These are phyloP conservation scores for Meloidogyne chitwoodi DNA, from an alignment of 1,140 invertebrate genomes.

Conservation along the genomic window DNA sequence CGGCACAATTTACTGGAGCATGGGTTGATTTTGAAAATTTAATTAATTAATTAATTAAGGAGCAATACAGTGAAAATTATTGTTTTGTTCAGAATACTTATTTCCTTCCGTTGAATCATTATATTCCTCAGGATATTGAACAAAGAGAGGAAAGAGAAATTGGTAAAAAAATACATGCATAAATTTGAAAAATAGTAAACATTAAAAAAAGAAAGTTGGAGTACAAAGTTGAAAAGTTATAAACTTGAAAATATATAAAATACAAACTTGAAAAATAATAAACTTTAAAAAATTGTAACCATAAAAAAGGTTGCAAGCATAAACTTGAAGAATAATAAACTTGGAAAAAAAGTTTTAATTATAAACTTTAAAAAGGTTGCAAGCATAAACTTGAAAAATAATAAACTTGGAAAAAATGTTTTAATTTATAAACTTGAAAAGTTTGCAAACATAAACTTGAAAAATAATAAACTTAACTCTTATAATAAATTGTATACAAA, in stretches of 20 bases:
- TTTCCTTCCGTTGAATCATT: slow-evolving; percentile 53
- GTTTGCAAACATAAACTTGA: not conserved
- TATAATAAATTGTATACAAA: not conserved
- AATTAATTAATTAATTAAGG: slow-evolving; percentile 22
- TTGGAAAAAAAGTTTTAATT: no score
- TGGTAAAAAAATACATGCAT: slow-evolving; percentile 17
- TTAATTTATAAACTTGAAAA: not conserved
- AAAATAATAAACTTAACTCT: not conserved
- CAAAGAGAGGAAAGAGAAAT: slow-evolving; percentile 53
- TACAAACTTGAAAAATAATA: no score
- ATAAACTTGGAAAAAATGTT: not conserved
- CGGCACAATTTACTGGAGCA: slow-evolving; percentile 57
- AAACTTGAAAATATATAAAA: no score
- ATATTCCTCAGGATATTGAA: slow-evolving; percentile 49
- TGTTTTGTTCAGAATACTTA: slow-evolving; percentile 60
- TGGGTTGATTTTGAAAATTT: not conserved
- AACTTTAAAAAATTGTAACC: no score
- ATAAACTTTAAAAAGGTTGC: no score
- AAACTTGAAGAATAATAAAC: no score
- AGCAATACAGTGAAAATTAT: slow-evolving; percentile 59
- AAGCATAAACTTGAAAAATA: no score
- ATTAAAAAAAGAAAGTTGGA: not conserved
- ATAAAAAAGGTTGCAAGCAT: no score
- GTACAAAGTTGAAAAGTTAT: no score
- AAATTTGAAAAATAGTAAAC: not conserved